phyloP scores from a whole-genome alignment of 2,797 vertebrate genomes.

The Liparis tanakae region DNA sequence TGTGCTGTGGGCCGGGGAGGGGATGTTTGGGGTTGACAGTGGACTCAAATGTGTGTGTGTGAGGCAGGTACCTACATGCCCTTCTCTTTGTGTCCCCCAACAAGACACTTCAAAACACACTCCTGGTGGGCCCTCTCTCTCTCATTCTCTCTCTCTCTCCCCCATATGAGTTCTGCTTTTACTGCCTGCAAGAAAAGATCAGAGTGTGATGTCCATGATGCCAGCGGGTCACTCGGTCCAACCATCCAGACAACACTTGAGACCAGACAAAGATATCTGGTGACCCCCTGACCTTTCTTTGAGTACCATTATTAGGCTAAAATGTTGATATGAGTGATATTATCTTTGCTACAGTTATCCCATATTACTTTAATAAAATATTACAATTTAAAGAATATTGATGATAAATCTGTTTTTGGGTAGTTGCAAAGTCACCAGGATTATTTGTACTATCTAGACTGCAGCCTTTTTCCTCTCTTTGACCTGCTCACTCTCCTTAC shows the following conservation, averaged over 20 bases:
- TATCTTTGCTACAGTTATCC: not conserved
- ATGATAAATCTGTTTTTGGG: not conserved
- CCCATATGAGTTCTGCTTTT: not conserved
- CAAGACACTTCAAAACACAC: constrained; percentile 43
- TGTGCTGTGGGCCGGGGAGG: constrained; percentile 44
- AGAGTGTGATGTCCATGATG: not conserved
- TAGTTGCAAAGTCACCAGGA: not conserved
- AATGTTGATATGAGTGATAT: not conserved
- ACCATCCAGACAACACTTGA: not conserved
- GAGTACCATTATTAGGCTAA: not conserved
- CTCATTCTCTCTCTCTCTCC: not conserved
- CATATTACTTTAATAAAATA: not conserved
- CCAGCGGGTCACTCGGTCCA: not conserved
- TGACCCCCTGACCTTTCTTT: not conserved
- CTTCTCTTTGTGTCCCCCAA: constrained; percentile 42
- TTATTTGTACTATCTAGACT: not conserved
- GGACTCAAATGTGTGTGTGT: constrained; percentile 38
- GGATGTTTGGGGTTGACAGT: constrained; percentile 60
- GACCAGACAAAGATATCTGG: not conserved
- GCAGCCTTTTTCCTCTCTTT: not conserved
- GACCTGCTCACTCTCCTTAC: not conserved
- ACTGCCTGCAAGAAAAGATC: constrained; percentile 1
- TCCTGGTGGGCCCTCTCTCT: constrained; percentile 31
- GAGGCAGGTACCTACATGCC: constrained; percentile 72
- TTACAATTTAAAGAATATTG: not conserved